phyloP scores from a whole-genome alignment of 2,888 invertebrate genomes.

The Cinara cedri region DNA sequence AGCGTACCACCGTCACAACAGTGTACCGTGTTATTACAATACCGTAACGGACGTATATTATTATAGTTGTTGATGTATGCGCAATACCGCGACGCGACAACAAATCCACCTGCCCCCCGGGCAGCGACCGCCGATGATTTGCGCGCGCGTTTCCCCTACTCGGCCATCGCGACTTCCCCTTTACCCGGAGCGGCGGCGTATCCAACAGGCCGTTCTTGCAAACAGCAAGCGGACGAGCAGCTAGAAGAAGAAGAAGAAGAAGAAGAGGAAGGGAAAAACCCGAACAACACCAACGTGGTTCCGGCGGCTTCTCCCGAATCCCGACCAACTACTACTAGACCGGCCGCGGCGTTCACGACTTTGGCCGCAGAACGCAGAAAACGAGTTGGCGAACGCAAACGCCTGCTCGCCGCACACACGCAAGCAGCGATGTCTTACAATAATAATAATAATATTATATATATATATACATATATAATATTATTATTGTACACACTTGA shows the following conservation, averaged over 20 bases:
- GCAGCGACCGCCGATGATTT: neutral
- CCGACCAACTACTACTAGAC: too few relatives aligned
- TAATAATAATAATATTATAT: too few relatives aligned
- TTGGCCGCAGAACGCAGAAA: neutral
- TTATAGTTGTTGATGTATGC: neutral
- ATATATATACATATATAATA: too few relatives aligned
- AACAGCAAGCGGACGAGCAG: too few relatives aligned
- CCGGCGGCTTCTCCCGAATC: neutral
- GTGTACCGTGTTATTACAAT: neutral
- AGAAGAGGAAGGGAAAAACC: neutral
- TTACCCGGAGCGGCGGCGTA: too few relatives aligned
- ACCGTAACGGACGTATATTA: neutral
- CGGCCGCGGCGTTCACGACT: conserved; percentile 15
- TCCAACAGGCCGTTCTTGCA: too few relatives aligned
- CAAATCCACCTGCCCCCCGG: conserved; percentile 12
- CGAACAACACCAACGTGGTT: neutral
- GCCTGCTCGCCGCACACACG: neutral
- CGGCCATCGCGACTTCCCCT: neutral
- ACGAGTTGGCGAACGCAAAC: conserved; percentile 39
- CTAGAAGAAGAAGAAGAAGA: too few relatives aligned
- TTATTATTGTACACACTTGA: conserved; percentile 8
- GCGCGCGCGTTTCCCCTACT: neutral
- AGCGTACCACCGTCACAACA: neutral
- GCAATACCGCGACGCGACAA: neutral
- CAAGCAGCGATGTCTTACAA: neutral